Percentiles rank a stretch among this genome's conserved stretches.
These are phyloP conservation scores for Sebastes vulpes DNA, from an alignment of 2,797 vertebrate species.

Conservation along the genomic window DNA sequence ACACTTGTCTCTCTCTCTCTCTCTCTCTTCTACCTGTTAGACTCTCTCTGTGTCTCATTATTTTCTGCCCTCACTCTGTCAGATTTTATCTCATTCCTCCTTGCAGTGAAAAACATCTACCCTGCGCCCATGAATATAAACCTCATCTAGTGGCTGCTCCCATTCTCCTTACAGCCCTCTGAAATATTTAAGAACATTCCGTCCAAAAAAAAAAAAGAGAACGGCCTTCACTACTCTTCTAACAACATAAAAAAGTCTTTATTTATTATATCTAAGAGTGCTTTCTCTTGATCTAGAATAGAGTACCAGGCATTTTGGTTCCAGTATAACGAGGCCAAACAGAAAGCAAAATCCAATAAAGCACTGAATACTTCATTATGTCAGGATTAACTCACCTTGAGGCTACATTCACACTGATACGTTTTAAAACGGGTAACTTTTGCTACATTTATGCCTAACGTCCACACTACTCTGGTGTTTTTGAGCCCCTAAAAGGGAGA, in stretches of 20 bases:
- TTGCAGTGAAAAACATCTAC: conserved; percentile 9
- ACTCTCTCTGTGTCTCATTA: conserved; percentile 12
- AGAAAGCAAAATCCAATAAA: background rate
- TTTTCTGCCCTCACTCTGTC: conserved; percentile 16
- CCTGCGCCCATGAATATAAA: conserved; percentile 38
- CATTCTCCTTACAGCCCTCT: conserved; percentile 25
- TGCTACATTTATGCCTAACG: too few species aligned
- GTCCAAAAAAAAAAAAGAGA: background rate
- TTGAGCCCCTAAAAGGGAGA: too few species aligned
- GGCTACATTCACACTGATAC: too few species aligned
- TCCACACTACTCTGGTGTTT: too few species aligned
- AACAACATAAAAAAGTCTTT: background rate
- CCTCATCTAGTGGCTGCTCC: conserved; percentile 13
- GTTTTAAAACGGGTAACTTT: too few species aligned
- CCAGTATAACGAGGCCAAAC: background rate
- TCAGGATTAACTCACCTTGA: background rate
- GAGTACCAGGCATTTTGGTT: background rate
- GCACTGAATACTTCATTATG: background rate
- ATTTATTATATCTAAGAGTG: conserved; percentile 14
- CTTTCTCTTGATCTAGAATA: background rate
- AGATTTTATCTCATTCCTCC: conserved; percentile 26
- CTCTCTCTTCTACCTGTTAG: background rate
- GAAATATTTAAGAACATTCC: conserved; percentile 50
- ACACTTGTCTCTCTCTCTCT: background rate
- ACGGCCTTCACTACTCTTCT: background rate